Conservation (phyloP, 2,797 vertebrate species). For the Gallirallus australis region DNA sequence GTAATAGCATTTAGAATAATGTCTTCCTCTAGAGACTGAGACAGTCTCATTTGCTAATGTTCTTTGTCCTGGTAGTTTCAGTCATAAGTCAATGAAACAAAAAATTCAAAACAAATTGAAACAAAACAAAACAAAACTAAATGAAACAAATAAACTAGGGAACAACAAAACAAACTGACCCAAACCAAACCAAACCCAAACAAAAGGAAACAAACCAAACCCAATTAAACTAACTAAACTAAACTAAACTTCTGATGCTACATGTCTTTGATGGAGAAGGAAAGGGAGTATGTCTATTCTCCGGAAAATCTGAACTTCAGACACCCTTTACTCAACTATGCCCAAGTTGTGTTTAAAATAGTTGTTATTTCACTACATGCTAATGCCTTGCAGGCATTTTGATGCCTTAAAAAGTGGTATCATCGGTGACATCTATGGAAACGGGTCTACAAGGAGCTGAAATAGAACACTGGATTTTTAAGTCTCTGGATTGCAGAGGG, state of each 20-base stretch:
- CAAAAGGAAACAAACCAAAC: not conserved
- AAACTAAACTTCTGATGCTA: not conserved
- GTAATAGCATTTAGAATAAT: not conserved
- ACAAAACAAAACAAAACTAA: accelerated
- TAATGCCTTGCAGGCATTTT: not conserved
- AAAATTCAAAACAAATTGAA: not conserved
- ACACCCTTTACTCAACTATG: not conserved
- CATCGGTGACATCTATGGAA: not conserved
- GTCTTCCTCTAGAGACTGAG: not conserved
- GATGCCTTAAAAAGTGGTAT: not conserved
- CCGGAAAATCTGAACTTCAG: not conserved
- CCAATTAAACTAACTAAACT: not conserved
- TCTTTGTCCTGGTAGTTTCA: not conserved
- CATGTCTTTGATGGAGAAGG: not conserved
- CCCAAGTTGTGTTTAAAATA: not conserved
- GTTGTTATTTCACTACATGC: not conserved
- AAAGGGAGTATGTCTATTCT: not conserved
- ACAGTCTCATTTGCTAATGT: not conserved
- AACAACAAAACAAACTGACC: not conserved
- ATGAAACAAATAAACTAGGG: not conserved
- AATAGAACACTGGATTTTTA: not conserved
- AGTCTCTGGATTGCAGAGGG: not conserved
- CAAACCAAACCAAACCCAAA: not conserved
- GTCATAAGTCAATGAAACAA: not conserved
- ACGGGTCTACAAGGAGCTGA: not conserved